Conservation (phyloP, 2,888 invertebrate genomes). For the Cataglyphis livida region DNA sequence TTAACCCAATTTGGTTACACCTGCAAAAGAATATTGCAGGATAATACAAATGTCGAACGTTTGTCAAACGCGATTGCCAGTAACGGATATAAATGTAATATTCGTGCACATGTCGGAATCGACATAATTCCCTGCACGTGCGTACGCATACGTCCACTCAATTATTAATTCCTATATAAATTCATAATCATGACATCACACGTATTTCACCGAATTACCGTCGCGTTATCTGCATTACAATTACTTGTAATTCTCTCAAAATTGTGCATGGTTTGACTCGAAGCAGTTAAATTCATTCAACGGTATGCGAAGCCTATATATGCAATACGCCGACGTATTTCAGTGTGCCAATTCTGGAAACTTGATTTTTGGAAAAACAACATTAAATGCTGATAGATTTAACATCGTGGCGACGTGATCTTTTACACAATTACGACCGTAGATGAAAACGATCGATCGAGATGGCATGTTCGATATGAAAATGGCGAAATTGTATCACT, state of each 20-base stretch:
- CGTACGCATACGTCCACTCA: conserved; percentile 40
- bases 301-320: neutral
- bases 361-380: conserved; percentile 32
- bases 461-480: neutral
- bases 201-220: conserved; percentile 50
- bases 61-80: conserved; percentile 51
- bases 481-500: neutral
- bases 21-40: conserved; percentile 41
- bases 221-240: conserved; percentile 54
- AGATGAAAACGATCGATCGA: neutral
- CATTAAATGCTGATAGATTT: neutral
- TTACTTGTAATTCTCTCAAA: conserved; percentile 53
- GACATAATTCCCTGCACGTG: conserved; percentile 49
- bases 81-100: conserved; percentile 45
- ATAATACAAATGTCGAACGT: conserved; percentile 43
- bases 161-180: conserved; percentile 56
- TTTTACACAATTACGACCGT: neutral
- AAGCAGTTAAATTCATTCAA: conserved; percentile 41
- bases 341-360: conserved; percentile 16
- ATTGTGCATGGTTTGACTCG: conserved; percentile 35
- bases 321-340: neutral
- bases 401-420: neutral
- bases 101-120: conserved; percentile 29
- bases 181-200: conserved; percentile 52
- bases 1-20: conserved; percentile 41